Base-by-base conservation (phyloP, 2,113 vertebrate genomes). In the Dipodomys merriami region DNA sequence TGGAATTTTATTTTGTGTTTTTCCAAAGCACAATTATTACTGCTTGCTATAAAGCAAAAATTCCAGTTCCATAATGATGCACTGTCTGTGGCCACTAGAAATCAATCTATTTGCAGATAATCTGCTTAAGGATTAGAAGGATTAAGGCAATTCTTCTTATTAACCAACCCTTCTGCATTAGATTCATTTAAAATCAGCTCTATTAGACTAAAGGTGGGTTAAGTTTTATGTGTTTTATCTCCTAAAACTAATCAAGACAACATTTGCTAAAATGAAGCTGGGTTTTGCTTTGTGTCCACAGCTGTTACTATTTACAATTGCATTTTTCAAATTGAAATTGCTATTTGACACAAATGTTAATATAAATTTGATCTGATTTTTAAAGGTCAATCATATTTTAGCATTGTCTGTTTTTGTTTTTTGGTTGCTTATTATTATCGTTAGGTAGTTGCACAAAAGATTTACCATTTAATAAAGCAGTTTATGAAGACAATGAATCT, bases 71-170 rank as follows among this genome's bases (percentile, higher is more conserved):
- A 92, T 88, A 78, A 69, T 76, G 44, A 87, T 88, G 5, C 25
- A 64, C 27, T 44, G 7, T 94, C 49, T 76, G 11, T 72, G 74
- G 11, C 44, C 74, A 80, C 91, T 49, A 88, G 44, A 84, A 93
- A 87, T 85, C 87, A 96, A 92, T 90, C 91, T 91, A 62, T 85
- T 96, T 96, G 72, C 74, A 88, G 85, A 91, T 94, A 95, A 96
- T 95, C 95, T 85, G 5, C 71, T 96, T 96, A 95, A 85, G 90
- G 88, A 86, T 96, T 95, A 95, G n/a, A 69, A 78, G 65, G 94
- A 95, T 96, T 95, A 95, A 6, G 90, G 49, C 60, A 44, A 74
- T 80, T 25, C 20, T 90, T 91, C 57, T 90, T 93, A 91, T 93
- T 95, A 96, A 95, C 90, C 91, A 95, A 83, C 46, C 82, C 35